Evolutionary conservation across 1,140 invertebrate genomes (phyloP).

Genomic region (Potamilus streckersoni): DNA sequence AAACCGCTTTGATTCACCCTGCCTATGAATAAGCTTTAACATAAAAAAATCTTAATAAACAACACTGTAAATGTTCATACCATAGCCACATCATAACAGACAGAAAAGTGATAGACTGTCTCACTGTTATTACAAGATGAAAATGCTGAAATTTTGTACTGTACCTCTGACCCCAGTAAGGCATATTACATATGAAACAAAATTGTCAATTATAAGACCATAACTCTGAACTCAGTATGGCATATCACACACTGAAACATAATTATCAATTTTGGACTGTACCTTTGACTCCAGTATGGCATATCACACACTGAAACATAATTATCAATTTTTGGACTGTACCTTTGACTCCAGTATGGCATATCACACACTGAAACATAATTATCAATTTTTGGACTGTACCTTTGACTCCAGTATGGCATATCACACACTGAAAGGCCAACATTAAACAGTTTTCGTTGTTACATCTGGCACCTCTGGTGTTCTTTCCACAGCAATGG

Average conservation of each 20-base stretch:
- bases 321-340: neutral
- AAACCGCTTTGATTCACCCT: no score
- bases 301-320: conserved; percentile 72
- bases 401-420: conserved; percentile 87
- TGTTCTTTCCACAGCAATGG: conserved; percentile 74
- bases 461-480: conserved; percentile 72
- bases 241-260: conserved; percentile 74
- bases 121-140: no score
- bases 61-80: no score
- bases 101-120: no score
- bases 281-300: conserved; percentile 87
- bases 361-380: conserved; percentile 77
- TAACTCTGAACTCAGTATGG: conserved; percentile 85
- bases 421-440: conserved; percentile 83
- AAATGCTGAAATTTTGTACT: no score
- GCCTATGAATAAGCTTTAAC: no score
- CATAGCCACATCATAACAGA: no score
- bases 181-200: conserved; percentile 75
- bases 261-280: neutral
- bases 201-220: no score
- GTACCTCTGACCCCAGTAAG: conserved; percentile 84
- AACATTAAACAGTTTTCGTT: conserved; percentile 75
- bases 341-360: conserved; percentile 87
- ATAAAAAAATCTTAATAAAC: no score
- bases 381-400: neutral